phyloP scores from a whole-genome alignment of 2,888 invertebrate genomes.

The Acleris literana region DNA sequence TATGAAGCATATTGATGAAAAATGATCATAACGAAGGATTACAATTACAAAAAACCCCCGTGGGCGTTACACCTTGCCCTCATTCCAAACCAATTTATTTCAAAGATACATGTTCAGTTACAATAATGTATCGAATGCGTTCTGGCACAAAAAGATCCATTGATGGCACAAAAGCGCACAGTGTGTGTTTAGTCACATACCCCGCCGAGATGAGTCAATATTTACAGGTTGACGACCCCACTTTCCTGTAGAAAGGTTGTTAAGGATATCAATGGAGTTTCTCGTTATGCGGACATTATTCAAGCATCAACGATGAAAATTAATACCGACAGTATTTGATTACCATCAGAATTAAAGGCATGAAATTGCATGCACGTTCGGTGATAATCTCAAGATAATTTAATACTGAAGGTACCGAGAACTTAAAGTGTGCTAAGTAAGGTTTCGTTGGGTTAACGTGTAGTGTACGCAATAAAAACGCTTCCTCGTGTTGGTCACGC shows the following conservation, averaged over 20 bases:
- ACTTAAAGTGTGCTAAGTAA: slow-evolving; percentile 56
- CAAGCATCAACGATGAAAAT: slow-evolving; percentile 13
- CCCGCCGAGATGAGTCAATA: slow-evolving; percentile 72
- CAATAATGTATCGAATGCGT: slow-evolving; percentile 21
- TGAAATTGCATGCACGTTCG: slow-evolving; percentile 59
- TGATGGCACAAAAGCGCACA: slow-evolving; percentile 48
- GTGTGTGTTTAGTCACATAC: slow-evolving; percentile 66
- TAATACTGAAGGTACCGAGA: slow-evolving; percentile 57
- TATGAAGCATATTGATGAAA: not conserved
- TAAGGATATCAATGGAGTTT: slow-evolving; percentile 41
- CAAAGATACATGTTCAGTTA: not conserved
- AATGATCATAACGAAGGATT: slow-evolving; percentile 1
- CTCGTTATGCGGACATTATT: slow-evolving; percentile 9
- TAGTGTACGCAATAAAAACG: slow-evolving; percentile 56
- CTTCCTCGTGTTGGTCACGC: slow-evolving; percentile 67
- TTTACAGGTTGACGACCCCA: slow-evolving; percentile 71
- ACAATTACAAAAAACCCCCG: not conserved
- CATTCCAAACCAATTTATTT: not conserved
- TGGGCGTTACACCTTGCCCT: not conserved
- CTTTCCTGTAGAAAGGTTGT: slow-evolving; percentile 46
- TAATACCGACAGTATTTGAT: slow-evolving; percentile 55
- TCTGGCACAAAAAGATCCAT: slow-evolving; percentile 43
- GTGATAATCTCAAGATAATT: slow-evolving; percentile 74
- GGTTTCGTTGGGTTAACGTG: slow-evolving; percentile 48
- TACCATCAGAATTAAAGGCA: slow-evolving; percentile 61